Conservation (phyloP, 2,797 vertebrate genomes). For the Tapirus indicus region DNA sequence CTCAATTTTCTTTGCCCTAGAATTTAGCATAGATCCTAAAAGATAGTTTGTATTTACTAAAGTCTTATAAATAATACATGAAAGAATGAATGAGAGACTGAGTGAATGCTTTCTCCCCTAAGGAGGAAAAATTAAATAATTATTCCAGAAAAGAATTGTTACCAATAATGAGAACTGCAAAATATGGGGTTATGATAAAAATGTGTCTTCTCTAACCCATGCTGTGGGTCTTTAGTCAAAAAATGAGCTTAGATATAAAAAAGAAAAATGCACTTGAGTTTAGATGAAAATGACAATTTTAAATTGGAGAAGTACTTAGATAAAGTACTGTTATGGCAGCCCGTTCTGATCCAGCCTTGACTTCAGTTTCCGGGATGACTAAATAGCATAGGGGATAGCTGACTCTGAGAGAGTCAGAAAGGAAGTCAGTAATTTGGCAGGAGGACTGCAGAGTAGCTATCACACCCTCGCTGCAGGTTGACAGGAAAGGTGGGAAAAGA, state of each 20-base stretch:
- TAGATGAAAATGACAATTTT: constrained; percentile 49
- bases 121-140: background rate
- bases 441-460: background rate
- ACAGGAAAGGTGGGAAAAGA: background rate
- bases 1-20: background rate
- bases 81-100: background rate
- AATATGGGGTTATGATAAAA: background rate
- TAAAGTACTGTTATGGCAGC: background rate
- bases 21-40: background rate
- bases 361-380: background rate
- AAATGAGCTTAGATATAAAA: background rate
- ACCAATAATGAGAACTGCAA: background rate
- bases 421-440: constrained; percentile 36
- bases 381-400: background rate
- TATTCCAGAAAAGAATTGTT: background rate
- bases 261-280: background rate
- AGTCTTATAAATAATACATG: background rate
- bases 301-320: background rate
- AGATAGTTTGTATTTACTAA: background rate
- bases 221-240: background rate
- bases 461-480: background rate
- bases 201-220: background rate
- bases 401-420: background rate
- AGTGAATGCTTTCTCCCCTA: background rate
- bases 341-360: background rate